phyloP scores from a whole-genome alignment of 2,113 vertebrate genomes.

The Planiliza haematocheilus region DNA sequence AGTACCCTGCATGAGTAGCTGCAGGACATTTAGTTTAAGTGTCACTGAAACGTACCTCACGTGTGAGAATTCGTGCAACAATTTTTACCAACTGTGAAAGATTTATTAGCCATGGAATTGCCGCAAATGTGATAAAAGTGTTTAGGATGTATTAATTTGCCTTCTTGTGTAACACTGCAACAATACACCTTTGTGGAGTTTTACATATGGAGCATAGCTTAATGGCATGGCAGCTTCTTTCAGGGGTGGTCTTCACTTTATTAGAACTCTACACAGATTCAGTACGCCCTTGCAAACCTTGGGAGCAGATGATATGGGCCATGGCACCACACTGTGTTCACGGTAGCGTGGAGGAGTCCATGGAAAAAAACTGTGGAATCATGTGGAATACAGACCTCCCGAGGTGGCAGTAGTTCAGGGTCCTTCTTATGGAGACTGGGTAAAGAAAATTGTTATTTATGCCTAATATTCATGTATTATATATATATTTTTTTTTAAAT shows the following conservation, averaged over 20 bases:
- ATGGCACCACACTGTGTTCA: conserved; percentile 31
- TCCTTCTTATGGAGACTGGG: neutral
- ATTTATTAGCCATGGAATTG: conserved; percentile 17
- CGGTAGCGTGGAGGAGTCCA: neutral
- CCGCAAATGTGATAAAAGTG: conserved; percentile 17
- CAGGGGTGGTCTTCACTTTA: conserved; percentile 72
- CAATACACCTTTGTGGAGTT: conserved; percentile 69
- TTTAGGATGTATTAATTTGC: conserved; percentile 9
- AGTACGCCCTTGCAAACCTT: conserved; percentile 23
- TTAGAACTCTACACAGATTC: conserved; percentile 58
- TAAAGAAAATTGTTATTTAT: too few relatives aligned
- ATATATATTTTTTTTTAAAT: too few relatives aligned
- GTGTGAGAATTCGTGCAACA: neutral
- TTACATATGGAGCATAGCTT: conserved; percentile 28
- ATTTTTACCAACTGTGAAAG: conserved; percentile 23
- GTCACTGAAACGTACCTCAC: neutral
- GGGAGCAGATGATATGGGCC: conserved; percentile 36
- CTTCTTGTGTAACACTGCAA: conserved; percentile 33
- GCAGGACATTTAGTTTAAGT: neutral
- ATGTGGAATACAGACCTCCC: conserved; percentile 19
- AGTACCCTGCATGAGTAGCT: neutral
- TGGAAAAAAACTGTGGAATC: conserved; percentile 27
- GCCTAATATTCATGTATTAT: too few relatives aligned
- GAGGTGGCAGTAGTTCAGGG: neutral
- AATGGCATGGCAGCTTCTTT: conserved; percentile 41